Conservation (phyloP, 1,140 invertebrate genomes). For the Venustaconcha ellipsiformis region DNA sequence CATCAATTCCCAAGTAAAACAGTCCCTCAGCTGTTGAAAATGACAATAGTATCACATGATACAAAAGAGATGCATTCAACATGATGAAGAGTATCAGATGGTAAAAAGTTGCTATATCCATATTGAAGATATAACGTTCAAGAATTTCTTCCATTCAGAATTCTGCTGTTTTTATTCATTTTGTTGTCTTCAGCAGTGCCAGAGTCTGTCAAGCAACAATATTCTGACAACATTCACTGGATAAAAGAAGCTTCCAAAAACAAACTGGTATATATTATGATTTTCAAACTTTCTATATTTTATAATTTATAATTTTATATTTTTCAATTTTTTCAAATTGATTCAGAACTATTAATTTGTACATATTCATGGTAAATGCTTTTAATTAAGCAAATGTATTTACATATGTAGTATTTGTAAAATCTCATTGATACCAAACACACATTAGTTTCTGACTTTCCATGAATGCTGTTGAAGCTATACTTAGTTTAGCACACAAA, state of each 20-base stretch:
- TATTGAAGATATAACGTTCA: too few relatives aligned
- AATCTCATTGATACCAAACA: not conserved
- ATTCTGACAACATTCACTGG: slow-evolving; percentile 77
- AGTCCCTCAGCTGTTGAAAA: too few relatives aligned
- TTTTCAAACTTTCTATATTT: not conserved
- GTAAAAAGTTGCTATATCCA: too few relatives aligned
- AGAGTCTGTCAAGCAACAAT: slow-evolving; percentile 71
- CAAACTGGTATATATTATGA: slow-evolving; percentile 70
- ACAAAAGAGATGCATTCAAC: too few relatives aligned
- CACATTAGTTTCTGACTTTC: too few relatives aligned
- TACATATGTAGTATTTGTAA: not conserved
- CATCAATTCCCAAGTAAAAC: too few relatives aligned
- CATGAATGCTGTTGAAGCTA: too few relatives aligned
- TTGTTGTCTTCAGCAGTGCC: slow-evolving; percentile 58
- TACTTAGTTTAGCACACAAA: too few relatives aligned
- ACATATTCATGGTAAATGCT: not conserved
- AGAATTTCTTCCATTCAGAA: too few relatives aligned
- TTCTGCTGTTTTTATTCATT: too few relatives aligned
- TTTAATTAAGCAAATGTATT: not conserved
- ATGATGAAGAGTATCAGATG: too few relatives aligned
- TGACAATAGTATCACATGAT: too few relatives aligned
- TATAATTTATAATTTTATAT: not conserved
- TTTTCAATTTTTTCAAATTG: not conserved
- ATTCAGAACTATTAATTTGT: not conserved
- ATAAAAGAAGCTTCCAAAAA: slow-evolving; percentile 75